Evolutionary conservation across 2,797 vertebrate species (phyloP).

Genomic region (Rachycentron canadum): DNA sequence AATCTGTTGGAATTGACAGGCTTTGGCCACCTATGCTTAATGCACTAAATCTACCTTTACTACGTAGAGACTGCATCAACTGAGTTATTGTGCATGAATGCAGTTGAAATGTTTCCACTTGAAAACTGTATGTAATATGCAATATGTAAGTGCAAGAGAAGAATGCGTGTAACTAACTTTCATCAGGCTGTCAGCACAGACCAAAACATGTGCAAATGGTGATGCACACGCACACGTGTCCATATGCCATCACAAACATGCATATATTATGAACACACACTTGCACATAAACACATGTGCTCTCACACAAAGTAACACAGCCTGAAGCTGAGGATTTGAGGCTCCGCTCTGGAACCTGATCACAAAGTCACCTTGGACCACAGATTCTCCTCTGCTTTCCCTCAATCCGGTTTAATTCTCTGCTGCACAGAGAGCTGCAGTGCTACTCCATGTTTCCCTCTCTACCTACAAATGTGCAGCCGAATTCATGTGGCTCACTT

Average conservation of each 20-base stretch:
- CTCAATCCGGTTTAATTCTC: constrained; percentile 83
- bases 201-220: constrained; percentile 53
- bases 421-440: constrained; percentile 74
- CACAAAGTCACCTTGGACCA: constrained; percentile 90
- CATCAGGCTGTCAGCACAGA: constrained; percentile 59
- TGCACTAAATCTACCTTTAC: constrained; percentile 35
- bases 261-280: constrained; percentile 55
- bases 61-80: constrained; percentile 29
- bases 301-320: constrained; percentile 60
- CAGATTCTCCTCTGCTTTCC: constrained; percentile 78
- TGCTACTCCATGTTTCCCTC: constrained; percentile 67
- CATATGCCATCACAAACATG: constrained; percentile 50
- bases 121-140: constrained; percentile 29
- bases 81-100: constrained; percentile 39
- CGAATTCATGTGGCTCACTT: constrained; percentile 61
- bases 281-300: constrained; percentile 47
- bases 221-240: constrained; percentile 34
- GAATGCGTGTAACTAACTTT: constrained; percentile 32
- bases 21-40: constrained; percentile 31
- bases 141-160: constrained; percentile 31
- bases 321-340: constrained; percentile 85
- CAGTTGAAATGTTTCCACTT: constrained; percentile 32
- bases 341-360: constrained; percentile 85
- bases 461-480: constrained; percentile 76
- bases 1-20: constrained; percentile 1